Conservation (phyloP, 2,113 vertebrate species). For the Martes martes region DNA sequence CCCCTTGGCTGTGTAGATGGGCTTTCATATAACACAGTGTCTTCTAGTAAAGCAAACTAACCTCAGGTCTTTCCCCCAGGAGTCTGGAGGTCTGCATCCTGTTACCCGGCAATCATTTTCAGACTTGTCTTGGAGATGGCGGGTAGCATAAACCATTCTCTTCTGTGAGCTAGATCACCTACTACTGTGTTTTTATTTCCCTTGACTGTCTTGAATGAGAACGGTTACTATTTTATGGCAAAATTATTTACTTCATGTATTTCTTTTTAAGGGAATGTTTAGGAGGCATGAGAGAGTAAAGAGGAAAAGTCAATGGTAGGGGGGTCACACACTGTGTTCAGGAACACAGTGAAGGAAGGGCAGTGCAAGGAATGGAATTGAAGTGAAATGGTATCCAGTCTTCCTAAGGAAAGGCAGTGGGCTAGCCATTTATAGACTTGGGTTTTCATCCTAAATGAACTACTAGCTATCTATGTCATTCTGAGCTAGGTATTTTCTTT, state of each 20-base stretch:
- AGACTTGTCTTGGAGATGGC: background rate
- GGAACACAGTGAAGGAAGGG: background rate
- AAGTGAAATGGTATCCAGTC: background rate
- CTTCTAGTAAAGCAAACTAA: conserved; percentile 36
- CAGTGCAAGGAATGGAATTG: background rate
- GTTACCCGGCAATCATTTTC: background rate
- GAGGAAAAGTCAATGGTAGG: background rate
- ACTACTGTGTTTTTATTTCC: conserved; percentile 7
- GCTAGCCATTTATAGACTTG: background rate
- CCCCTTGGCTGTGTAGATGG: conserved; percentile 22
- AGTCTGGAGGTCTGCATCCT: background rate
- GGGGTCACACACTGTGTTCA: background rate
- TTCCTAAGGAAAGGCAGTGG: background rate
- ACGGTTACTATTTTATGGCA: background rate
- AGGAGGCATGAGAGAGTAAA: background rate
- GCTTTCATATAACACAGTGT: conserved; percentile 38
- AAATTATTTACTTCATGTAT: background rate
- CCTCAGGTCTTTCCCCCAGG: background rate
- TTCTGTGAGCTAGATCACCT: background rate
- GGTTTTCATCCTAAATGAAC: background rate
- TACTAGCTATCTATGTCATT: background rate
- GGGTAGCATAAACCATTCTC: background rate
- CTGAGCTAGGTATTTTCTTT: background rate
- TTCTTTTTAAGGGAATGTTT: background rate
- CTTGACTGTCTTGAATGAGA: background rate